A percentile compares a stretch with the other conserved stretches of the same genome.
Evolutionary conservation across 2,113 vertebrate genomes (phyloP).

Genomic region (Microcebus lehilahytsara): DNA sequence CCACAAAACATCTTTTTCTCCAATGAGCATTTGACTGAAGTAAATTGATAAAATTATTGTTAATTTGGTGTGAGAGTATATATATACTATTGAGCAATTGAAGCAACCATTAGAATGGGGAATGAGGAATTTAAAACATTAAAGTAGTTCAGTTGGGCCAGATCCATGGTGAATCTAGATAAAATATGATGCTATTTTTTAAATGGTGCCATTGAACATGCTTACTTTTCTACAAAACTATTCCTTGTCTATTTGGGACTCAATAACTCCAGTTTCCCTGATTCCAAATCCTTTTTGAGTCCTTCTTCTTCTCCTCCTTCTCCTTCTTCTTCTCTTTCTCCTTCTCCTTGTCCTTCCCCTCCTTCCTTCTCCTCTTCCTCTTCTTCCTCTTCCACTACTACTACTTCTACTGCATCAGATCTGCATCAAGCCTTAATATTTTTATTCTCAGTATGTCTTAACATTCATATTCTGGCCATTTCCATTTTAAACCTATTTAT

Average conservation of each 20-base stretch:
- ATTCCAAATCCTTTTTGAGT: background rate
- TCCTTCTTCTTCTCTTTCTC: background rate
- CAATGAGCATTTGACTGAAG: slow-evolving; percentile 11
- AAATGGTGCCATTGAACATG: background rate
- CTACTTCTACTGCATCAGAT: background rate
- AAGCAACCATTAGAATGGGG: background rate
- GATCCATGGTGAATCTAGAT: background rate
- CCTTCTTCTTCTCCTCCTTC: background rate
- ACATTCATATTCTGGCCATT: background rate
- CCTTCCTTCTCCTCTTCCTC: too few species aligned
- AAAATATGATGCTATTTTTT: background rate
- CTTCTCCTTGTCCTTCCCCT: background rate
- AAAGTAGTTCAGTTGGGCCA: slow-evolving; percentile 7
- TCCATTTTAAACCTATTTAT: background rate
- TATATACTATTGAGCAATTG: background rate
- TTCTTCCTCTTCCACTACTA: background rate
- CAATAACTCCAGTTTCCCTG: background rate
- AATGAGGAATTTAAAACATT: slow-evolving; percentile 29
- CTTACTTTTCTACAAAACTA: slow-evolving; percentile 3
- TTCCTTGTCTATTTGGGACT: background rate
- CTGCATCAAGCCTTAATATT: slow-evolving; percentile 7
- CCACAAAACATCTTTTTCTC: slow-evolving; percentile 10
- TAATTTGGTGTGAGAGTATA: background rate
- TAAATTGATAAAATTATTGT: slow-evolving; percentile 53
- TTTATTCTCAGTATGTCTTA: background rate